Conservation (phyloP, 53 echinoderm and acorn worm species). For the Antedon mediterranea region DNA sequence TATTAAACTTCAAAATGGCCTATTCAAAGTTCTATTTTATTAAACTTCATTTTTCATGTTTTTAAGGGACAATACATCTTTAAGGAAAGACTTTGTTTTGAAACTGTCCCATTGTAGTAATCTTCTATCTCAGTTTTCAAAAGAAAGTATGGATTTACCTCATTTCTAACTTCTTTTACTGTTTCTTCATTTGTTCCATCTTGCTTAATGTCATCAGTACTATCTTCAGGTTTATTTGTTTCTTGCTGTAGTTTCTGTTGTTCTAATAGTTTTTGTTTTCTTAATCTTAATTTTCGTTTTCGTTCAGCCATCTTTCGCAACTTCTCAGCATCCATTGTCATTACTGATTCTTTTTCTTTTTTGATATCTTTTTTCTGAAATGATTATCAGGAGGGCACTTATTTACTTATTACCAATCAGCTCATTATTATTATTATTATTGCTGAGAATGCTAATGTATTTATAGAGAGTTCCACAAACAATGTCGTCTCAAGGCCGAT, state of each 20-base stretch:
- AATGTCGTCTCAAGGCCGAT: too few species aligned
- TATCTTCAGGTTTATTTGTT: slow-evolving; percentile 6
- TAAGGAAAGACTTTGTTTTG: too few species aligned
- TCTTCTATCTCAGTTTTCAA: neutral
- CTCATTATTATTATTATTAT: too few species aligned
- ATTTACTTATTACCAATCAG: too few species aligned
- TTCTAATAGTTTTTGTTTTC: slow-evolving; percentile 11
- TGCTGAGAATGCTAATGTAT: too few species aligned
- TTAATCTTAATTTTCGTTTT: slow-evolving; percentile 25
- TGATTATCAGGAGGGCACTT: too few species aligned
- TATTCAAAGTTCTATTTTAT: slow-evolving; percentile 20
- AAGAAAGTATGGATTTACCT: too few species aligned
- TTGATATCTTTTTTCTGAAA: slow-evolving; percentile 54
- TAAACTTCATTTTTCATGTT: too few species aligned
- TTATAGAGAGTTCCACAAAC: too few species aligned
- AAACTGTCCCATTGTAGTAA: neutral
- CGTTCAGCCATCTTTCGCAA: slow-evolving; percentile 52
- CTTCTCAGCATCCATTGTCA: slow-evolving; percentile 49
- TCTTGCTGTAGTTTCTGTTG: slow-evolving; percentile 7
- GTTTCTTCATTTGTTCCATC: neutral
- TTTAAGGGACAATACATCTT: too few species aligned
- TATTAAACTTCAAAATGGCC: too few species aligned
- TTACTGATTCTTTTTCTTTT: slow-evolving; percentile 36
- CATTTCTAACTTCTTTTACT: neutral
- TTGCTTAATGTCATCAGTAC: slow-evolving; percentile 8